phyloP scores from a whole-genome alignment of 2,797 vertebrate species.

The Thamnophis elegans region DNA sequence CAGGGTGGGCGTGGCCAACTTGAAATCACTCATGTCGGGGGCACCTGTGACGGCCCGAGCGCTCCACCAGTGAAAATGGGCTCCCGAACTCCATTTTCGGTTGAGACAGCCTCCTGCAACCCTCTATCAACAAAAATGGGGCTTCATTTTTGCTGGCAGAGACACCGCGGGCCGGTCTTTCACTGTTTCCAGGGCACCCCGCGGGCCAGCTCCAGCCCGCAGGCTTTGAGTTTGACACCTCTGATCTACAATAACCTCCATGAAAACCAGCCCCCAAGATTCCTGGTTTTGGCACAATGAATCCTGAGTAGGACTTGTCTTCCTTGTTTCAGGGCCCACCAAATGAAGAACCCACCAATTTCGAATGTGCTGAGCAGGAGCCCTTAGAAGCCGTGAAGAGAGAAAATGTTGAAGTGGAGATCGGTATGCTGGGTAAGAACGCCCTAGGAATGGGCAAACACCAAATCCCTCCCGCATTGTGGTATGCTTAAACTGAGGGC shows the following conservation, averaged over 20 bases:
- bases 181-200: too few species aligned
- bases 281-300: not conserved
- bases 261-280: not conserved
- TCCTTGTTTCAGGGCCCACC: not conserved
- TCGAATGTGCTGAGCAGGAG: not conserved
- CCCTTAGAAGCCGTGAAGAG: not conserved
- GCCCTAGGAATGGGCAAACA: not conserved
- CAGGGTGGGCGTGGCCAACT: too few species aligned
- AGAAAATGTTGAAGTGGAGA: not conserved
- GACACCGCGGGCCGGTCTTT: too few species aligned
- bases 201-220: too few species aligned
- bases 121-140: too few species aligned
- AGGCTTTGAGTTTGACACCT: too few species aligned
- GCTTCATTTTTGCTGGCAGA: too few species aligned
- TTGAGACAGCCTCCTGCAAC: too few species aligned
- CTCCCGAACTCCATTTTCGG: too few species aligned
- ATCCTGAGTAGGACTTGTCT: not conserved
- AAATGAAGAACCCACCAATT: not conserved
- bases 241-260: not conserved
- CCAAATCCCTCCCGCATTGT: not conserved
- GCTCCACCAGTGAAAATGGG: too few species aligned
- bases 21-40: too few species aligned
- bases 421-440: not conserved
- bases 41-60: too few species aligned
- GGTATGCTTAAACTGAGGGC: not conserved